phyloP scores from a whole-genome alignment of 2,888 invertebrate species.

The Stenotaenia linearis region DNA sequence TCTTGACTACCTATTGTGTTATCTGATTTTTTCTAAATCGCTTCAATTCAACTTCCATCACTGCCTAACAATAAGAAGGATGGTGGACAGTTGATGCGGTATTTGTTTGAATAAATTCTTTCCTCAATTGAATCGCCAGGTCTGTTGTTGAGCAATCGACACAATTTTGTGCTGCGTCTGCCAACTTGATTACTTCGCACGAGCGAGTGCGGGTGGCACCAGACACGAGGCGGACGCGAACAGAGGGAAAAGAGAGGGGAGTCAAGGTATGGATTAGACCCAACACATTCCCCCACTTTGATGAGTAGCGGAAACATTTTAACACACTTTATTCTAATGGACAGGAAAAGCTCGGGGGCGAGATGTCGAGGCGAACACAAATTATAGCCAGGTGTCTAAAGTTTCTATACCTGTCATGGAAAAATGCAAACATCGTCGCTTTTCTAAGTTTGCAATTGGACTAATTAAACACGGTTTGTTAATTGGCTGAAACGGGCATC shows the following conservation, averaged over 20 bases:
- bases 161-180: conserved; percentile 6
- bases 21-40: not conserved
- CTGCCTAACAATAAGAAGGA: not conserved
- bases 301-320: conserved; percentile 26
- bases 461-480: conserved; percentile 17
- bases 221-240: conserved; percentile 1
- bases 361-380: conserved; percentile 26
- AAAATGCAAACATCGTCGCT: conserved; percentile 10
- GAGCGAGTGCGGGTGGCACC: conserved; percentile 21
- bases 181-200: conserved; percentile 26
- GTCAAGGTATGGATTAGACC: conserved; percentile 1
- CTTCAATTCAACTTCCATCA: not conserved
- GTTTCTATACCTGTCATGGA: conserved; percentile 17
- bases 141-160: conserved; percentile 23
- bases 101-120: conserved; percentile 10
- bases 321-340: conserved; percentile 26
- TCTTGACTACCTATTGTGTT: not conserved
- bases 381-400: conserved; percentile 14
- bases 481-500: not conserved
- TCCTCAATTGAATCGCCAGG: conserved; percentile 11
- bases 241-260: not conserved
- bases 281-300: conserved; percentile 2
- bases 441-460: not conserved
- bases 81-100: conserved; percentile 10
- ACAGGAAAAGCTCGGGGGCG: conserved; percentile 20